Percentiles rank a stretch among this genome's conserved stretches.
These are phyloP conservation scores for Chrysolina americana DNA, from an alignment of 2,888 invertebrate species.

Conservation along the genomic window DNA sequence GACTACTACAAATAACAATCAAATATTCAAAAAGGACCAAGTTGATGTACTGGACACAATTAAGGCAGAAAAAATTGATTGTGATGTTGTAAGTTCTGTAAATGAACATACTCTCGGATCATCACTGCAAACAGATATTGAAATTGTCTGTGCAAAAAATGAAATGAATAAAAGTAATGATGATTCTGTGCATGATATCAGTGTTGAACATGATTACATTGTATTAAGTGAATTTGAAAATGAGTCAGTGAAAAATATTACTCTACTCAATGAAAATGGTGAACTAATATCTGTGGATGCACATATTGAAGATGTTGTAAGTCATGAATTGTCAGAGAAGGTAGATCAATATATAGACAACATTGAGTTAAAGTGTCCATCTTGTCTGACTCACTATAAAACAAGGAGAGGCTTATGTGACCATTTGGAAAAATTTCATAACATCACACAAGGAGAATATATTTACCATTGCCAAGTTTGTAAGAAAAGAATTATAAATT, in stretches of 20 bases:
- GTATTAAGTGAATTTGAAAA: neutral
- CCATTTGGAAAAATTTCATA: constrained; percentile 26
- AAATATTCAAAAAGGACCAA: neutral
- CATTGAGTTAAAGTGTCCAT: constrained; percentile 20
- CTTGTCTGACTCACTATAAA: constrained; percentile 29
- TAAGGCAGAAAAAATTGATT: neutral
- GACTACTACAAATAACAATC: neutral
- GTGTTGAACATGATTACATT: constrained; percentile 16
- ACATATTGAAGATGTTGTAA: neutral
- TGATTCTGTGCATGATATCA: constrained; percentile 6
- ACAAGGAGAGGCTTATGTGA: constrained; percentile 25
- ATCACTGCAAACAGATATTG: neutral
- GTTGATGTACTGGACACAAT: too few relatives aligned
- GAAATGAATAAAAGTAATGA: neutral
- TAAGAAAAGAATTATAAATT: constrained; percentile 26
- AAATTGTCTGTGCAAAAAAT: neutral
- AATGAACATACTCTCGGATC: neutral
- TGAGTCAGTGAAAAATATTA: neutral
- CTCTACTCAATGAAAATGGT: neutral
- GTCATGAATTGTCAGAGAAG: neutral
- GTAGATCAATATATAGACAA: neutral
- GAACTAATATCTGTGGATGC: neutral
- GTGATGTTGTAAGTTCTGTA: neutral
- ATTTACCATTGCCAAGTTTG: constrained; percentile 26
- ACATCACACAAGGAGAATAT: constrained; percentile 21